Conservation (phyloP, 2,797 vertebrate genomes). For the Sebastes cheni region DNA sequence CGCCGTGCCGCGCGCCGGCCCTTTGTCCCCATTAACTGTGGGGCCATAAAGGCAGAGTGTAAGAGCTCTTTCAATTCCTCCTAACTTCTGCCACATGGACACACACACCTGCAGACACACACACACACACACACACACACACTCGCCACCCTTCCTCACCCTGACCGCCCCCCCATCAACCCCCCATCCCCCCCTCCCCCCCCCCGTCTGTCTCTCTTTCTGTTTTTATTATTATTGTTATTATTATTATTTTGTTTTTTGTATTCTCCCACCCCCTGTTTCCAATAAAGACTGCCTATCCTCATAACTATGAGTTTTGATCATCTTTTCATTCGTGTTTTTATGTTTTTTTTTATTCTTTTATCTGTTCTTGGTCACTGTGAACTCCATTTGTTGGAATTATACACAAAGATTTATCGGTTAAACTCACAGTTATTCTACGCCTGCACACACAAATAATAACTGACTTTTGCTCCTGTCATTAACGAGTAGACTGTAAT, state of each 20-base stretch:
- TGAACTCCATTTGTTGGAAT: conserved; percentile 42
- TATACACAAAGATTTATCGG: conserved; percentile 23
- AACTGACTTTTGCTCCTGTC: conserved; percentile 24
- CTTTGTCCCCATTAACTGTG: conserved; percentile 99
- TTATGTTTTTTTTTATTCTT: conserved; percentile 31
- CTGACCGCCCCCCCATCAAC: conserved; percentile 62
- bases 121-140: neutral
- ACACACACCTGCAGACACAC: conserved; percentile 45
- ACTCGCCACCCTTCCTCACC: conserved; percentile 56
- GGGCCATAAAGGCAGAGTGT: conserved; percentile 99
- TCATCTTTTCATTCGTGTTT: conserved; percentile 82
- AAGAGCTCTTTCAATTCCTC: conserved; percentile 99
- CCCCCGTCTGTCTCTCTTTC: conserved; percentile 81
- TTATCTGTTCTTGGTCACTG: conserved; percentile 38
- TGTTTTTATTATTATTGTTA: conserved; percentile 87
- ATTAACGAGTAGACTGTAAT: conserved; percentile 34
- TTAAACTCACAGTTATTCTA: neutral
- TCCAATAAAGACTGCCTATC: conserved; percentile 99
- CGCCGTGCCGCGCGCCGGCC: conserved; percentile 95
- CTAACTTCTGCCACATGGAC: conserved; percentile 85
- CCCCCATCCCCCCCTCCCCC: conserved; percentile 46
- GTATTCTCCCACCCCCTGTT: conserved; percentile 85
- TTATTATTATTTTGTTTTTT: conserved; percentile 87
- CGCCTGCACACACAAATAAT: neutral
- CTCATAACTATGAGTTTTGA: conserved; percentile 86